Conservation (phyloP, 2,797 vertebrate genomes). For the Pelodytes ibericus region DNA sequence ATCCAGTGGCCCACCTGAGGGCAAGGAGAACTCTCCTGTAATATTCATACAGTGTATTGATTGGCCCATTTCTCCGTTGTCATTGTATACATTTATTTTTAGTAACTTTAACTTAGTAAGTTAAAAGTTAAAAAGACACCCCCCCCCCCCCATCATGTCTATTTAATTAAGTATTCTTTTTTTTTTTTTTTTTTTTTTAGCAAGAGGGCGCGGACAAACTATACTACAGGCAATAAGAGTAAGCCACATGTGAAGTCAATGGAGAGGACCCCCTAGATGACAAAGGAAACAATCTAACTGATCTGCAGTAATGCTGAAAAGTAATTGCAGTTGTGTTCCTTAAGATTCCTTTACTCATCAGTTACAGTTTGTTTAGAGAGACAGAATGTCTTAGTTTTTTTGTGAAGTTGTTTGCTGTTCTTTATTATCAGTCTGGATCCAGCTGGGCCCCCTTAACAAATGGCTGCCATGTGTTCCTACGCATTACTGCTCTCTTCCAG, state of each 20-base stretch:
- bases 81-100: no score
- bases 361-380: slow-evolving; percentile 43
- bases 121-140: no score
- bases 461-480: slow-evolving; percentile 46
- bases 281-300: slow-evolving; percentile 13
- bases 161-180: no score
- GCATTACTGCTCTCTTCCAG: not conserved
- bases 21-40: no score
- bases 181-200: no score
- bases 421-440: slow-evolving; percentile 42
- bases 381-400: slow-evolving; percentile 29
- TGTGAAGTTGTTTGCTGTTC: slow-evolving; percentile 32
- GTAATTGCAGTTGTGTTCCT: slow-evolving; percentile 25
- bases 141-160: no score
- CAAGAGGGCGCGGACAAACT: no score
- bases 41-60: no score
- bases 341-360: slow-evolving; percentile 29
- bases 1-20: no score
- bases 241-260: no score
- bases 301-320: slow-evolving; percentile 19
- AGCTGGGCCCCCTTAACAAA: slow-evolving; percentile 51
- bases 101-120: no score
- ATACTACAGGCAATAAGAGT: not conserved
- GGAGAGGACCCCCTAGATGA: not conserved
- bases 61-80: no score